Evolutionary conservation across 64 coral and sea anemone species (phyloP).

Genomic region (Orbicella faveolata): DNA sequence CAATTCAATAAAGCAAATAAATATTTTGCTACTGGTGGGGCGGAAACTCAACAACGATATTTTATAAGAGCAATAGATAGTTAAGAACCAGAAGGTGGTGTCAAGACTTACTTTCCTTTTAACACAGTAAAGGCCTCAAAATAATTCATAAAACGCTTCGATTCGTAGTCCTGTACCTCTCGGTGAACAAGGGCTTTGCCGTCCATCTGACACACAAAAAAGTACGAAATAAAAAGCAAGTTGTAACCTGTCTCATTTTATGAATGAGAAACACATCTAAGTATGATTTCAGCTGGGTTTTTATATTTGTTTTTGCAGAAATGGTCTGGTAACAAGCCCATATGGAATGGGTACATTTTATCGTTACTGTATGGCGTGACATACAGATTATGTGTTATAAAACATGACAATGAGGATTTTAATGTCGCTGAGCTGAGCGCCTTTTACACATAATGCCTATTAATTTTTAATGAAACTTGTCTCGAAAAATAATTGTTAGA

Average conservation of each 20-base stretch:
- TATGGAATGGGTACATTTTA: too few relatives aligned
- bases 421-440: neutral
- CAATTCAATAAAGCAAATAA: too few relatives aligned
- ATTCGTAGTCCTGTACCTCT: conserved; percentile 42
- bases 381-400: too few relatives aligned
- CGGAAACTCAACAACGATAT: too few relatives aligned
- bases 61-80: neutral
- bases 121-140: conserved; percentile 23
- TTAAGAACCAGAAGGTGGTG: neutral
- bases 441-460: neutral
- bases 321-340: too few relatives aligned
- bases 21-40: too few relatives aligned
- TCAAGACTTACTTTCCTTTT: conserved; percentile 21
- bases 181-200: conserved; percentile 14
- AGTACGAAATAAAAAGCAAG: neutral
- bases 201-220: neutral
- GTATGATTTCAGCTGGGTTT: too few relatives aligned
- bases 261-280: too few relatives aligned
- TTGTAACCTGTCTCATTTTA: too few relatives aligned
- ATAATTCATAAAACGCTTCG: conserved; percentile 14
- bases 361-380: too few relatives aligned
- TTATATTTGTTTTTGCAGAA: too few relatives aligned
- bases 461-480: conserved; percentile 7
- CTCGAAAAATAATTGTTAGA: neutral
- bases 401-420: too few relatives aligned